A percentile compares a stretch with the other conserved stretches of the same genome.
Evolutionary conservation across 1,140 invertebrate species (phyloP).

Genomic region (Thaumatotibia leucotreta): DNA sequence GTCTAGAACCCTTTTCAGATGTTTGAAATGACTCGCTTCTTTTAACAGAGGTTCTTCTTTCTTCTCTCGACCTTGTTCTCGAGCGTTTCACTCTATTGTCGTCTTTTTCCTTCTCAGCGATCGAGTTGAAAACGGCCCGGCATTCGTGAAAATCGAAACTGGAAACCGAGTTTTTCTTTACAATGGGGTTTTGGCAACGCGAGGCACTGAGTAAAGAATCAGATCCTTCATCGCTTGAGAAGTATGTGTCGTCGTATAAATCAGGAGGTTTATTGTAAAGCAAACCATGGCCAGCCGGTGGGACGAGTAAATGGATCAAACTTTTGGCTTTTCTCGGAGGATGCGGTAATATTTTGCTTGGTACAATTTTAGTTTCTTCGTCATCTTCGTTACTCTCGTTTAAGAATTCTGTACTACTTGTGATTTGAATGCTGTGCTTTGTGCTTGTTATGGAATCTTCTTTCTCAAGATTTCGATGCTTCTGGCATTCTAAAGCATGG

Average conservation of each 20-base stretch:
- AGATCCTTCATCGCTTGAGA: slow-evolving; percentile 81
- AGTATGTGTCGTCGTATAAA: slow-evolving; percentile 81
- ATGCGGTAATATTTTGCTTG: slow-evolving; percentile 80
- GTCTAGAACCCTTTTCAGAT: slow-evolving; percentile 64
- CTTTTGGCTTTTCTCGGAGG: slow-evolving; percentile 79
- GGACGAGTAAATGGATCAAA: slow-evolving; percentile 76
- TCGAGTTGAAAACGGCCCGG: slow-evolving; percentile 75
- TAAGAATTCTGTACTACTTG: slow-evolving; percentile 45
- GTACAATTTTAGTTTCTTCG: slow-evolving; percentile 79
- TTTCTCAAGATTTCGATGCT: slow-evolving; percentile 59
- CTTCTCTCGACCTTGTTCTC: slow-evolving; percentile 58
- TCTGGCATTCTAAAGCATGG: slow-evolving; percentile 45
- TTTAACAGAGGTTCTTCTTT: slow-evolving; percentile 61
- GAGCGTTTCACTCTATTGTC: slow-evolving; percentile 55
- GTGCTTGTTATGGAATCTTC: slow-evolving; percentile 73
- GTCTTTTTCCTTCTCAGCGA: slow-evolving; percentile 72
- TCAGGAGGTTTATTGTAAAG: slow-evolving; percentile 76
- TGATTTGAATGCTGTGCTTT: slow-evolving; percentile 72
- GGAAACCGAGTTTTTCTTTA: slow-evolving; percentile 46
- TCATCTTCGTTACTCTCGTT: slow-evolving; percentile 46
- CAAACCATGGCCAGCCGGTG: slow-evolving; percentile 67
- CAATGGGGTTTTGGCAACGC: slow-evolving; percentile 68
- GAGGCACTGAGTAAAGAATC: slow-evolving; percentile 84
- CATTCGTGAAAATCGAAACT: slow-evolving; percentile 69
- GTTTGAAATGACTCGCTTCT: slow-evolving; percentile 75